Conservation (phyloP, 1,140 invertebrate genomes). For the Trichonephila clavata region DNA sequence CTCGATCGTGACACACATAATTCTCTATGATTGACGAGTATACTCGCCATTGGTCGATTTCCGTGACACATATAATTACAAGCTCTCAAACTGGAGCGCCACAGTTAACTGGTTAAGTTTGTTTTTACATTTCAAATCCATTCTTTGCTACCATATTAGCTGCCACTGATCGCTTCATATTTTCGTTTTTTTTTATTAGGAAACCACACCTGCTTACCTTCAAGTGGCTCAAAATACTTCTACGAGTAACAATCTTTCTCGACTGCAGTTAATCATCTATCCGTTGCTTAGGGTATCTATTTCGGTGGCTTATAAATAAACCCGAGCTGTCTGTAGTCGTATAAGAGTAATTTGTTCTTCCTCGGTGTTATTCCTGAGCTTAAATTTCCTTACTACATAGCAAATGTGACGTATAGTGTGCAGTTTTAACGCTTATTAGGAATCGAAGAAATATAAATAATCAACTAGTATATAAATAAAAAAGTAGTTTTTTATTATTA, state of each 20-base stretch:
- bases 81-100: too few species aligned
- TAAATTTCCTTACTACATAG: background rate
- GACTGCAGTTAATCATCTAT: background rate
- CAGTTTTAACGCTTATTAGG: background rate
- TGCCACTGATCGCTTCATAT: background rate
- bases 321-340: background rate
- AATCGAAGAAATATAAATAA: background rate
- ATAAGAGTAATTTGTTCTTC: background rate
- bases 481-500: too few species aligned
- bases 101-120: too few species aligned
- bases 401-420: background rate
- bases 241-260: background rate
- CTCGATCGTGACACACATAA: too few species aligned
- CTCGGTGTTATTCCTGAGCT: background rate
- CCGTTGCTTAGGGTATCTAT: background rate
- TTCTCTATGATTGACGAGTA: too few species aligned
- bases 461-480: too few species aligned
- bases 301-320: background rate
- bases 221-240: background rate
- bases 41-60: too few species aligned
- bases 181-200: background rate
- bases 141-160: too few species aligned
- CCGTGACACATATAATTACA: too few species aligned
- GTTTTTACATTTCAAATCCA: background rate
- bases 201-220: background rate